Evolutionary conservation across 2,797 vertebrate genomes (phyloP), one percentile per base, ranked within the genome.

Genomic region (Acanthornis magna): DNA sequence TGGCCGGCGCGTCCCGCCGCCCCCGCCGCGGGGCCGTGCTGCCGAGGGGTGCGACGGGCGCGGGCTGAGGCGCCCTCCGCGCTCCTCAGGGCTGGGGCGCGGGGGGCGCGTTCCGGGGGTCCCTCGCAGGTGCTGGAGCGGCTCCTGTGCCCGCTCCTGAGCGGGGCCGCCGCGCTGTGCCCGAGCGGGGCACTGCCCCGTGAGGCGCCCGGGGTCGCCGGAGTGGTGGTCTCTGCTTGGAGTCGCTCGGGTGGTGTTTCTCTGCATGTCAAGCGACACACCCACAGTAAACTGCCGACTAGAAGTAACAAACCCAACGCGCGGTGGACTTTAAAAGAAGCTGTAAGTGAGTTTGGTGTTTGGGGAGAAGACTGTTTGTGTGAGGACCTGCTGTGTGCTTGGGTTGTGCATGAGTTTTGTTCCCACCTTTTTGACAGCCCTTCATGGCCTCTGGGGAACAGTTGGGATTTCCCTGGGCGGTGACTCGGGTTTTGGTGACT

Each of bases 361-460:
- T 7, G 0, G 36, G 55, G 51, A 67, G 57, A 29, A 60, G 21
- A 50, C 26, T 61, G 60, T 7, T 43, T 13, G 32, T 32, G 48
- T 38, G 74, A n/a, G 30, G 38, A 34, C 9, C 2, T 21, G 67
- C 61, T 12, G 26, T 6, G 42, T 45, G 29, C 42, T 51, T n/a
- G 47, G 10, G 7, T 25, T 65, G 6, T 4, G 2, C 20, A 0
- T 7, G 2, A 2, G 1, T 16, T 29, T 10, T 40, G 20, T 10
- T 0, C 2, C 13, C 2, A 2, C 8, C 19, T 65, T 50, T 83
- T 12, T 74, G 68, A 13, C 20, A 9, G 67, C 7, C 34, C 1
- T 13, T 13, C 9, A 11, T 36, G 70, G 17, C 10, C 32, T 48
- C n/a, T 29, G 5, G 25, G 13, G 36, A 34, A 0, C 30, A 15